Conservation (phyloP, 2,113 vertebrate genomes). For the Hippocampus guttulatus region DNA sequence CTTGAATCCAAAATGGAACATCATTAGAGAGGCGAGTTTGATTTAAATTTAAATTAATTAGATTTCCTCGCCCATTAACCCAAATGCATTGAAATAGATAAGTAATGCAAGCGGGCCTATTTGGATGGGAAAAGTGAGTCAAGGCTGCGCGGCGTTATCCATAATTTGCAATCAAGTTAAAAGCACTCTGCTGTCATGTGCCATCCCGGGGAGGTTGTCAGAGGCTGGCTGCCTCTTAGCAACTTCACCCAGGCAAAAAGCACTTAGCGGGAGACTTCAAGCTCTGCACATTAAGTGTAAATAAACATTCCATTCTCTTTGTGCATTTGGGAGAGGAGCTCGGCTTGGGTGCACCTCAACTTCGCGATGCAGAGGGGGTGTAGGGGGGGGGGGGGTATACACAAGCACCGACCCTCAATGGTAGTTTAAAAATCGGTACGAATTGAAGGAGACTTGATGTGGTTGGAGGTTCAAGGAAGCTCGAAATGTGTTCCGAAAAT, state of each 20-base stretch:
- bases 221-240: constrained; percentile 57
- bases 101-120: constrained; percentile 69
- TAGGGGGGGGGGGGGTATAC: neutral
- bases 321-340: neutral
- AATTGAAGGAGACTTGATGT: neutral
- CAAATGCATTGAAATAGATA: constrained; percentile 72
- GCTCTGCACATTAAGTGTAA: constrained; percentile 26
- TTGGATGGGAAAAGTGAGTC: constrained; percentile 61
- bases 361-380: constrained; percentile 18
- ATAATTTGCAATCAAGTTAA: constrained; percentile 76
- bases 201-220: constrained; percentile 68
- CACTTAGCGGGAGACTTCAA: constrained; percentile 54
- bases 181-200: constrained; percentile 71
- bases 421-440: neutral
- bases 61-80: constrained; percentile 72
- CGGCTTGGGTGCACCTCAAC: constrained; percentile 25
- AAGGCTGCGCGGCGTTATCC: constrained; percentile 59
- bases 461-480: neutral
- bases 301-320: constrained; percentile 41
- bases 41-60: constrained; percentile 72
- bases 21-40: constrained; percentile 67
- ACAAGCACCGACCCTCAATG: constrained; percentile 1
- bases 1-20: constrained; percentile 61
- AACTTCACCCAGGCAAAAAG: constrained; percentile 65
- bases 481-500: constrained; percentile 27